These are phyloP conservation scores for Buteo buteo DNA, from an alignment of 2,113 vertebrate genomes.

Conservation along the genomic window DNA sequence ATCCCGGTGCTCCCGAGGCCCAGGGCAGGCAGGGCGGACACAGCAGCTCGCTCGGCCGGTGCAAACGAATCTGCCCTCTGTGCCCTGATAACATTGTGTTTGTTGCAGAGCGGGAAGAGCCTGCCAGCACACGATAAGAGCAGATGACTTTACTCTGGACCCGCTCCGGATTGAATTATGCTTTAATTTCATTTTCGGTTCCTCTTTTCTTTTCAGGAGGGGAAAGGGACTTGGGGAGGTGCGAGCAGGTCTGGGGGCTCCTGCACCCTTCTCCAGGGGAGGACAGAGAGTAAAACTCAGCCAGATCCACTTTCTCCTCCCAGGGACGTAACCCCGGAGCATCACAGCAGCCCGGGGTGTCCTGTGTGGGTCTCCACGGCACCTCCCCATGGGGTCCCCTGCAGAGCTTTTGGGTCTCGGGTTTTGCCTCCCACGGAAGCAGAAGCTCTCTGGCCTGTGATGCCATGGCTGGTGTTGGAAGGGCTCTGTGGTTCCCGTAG, in stretches of 20 bases:
- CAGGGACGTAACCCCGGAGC: background rate
- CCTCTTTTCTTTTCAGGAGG: constrained; percentile 42
- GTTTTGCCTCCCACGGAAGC: background rate
- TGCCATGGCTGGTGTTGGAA: background rate
- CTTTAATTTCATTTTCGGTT: constrained; percentile 59
- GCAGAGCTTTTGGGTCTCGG: background rate
- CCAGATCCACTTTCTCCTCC: background rate
- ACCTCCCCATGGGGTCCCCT: background rate
- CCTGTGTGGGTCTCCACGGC: background rate
- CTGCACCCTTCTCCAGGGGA: background rate
- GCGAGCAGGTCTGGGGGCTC: background rate
- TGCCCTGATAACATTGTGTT: constrained; percentile 70
- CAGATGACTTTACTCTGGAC: constrained; percentile 63
- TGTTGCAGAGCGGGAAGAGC: constrained; percentile 55
- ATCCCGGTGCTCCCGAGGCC: background rate
- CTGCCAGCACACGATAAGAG: constrained; percentile 66
- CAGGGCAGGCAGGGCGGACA: constrained; percentile 28
- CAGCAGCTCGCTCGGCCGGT: background rate
- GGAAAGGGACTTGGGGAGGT: background rate
- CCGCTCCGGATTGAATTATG: constrained; percentile 56
- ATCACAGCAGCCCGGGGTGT: background rate
- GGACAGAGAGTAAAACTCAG: background rate
- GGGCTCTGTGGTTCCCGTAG: accelerated
- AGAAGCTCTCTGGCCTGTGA: background rate
- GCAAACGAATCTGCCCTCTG: constrained; percentile 63